Base-by-base conservation (phyloP, 2,797 vertebrate species). In the Oreochromis grahami region DNA sequence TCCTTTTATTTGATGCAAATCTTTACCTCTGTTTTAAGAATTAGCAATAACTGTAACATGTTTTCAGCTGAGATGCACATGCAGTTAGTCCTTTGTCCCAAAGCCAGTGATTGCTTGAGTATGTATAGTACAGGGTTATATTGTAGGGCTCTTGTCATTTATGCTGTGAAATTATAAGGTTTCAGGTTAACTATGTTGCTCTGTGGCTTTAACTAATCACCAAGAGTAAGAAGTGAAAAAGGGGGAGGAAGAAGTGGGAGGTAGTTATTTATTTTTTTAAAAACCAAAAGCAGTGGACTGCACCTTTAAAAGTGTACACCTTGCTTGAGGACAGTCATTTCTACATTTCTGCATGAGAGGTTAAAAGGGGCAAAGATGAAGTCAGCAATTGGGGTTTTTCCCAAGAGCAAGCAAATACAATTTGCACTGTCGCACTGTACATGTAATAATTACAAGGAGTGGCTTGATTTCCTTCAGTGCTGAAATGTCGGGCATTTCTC, bases 131-230 rank as follows among this genome's bases (percentile, higher is more conserved):
- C 43, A 72, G 38, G 38, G 34, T 86, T 52, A 77, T 77, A 13
- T 68, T 79, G 76, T 58, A 65, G 74, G 65, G 60, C 29, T 72
- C 84, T 84, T 76, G 60, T 78, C 50, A 78, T 91, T 91, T 84
- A 92, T 93, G 92, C 93, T 95, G 92, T 95, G 94, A 94, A 95
- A 91, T 92, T 55, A 89, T 29, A 82, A 88, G 83, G 83, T 76
- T 86, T 89, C 86, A 85, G 91, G 86, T 90, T 80, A 65, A 88
- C 26, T 29, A 19, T 77, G 60, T 38, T 82, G 79, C 55, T 86
- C 77, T 56, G 79, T 77, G 82, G 79, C 82, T 89, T 87, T 82
- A 76, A 78, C 70, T 84, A 21, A 77, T 65, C 68, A 77, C 81
- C 78, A 38, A 63, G 50, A 82, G 55, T 21, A 77, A 36, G 81